Conservation (phyloP, 2,888 invertebrate genomes). For the Charanyca ferruginea region DNA sequence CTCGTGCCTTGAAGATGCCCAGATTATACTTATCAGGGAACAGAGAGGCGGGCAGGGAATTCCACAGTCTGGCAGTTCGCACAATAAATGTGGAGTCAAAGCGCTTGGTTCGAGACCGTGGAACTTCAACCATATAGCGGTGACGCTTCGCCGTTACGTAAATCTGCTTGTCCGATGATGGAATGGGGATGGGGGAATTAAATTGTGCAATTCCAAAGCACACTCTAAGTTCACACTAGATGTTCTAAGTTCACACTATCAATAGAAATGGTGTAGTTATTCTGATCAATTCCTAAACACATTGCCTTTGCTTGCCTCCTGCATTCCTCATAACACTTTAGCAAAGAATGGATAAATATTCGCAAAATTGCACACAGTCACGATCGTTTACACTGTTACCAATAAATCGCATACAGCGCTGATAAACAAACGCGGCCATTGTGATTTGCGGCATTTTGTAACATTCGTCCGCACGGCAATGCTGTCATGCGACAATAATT, state of each 20-base stretch:
- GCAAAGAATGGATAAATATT: conserved; percentile 68
- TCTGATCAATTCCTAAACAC: not conserved
- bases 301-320: conserved; percentile 2
- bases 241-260: not conserved
- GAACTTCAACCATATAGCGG: no score
- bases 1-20: no score
- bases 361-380: conserved; percentile 67
- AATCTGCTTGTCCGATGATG: no score
- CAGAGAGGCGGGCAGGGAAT: no score
- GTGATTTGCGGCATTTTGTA: conserved; percentile 79
- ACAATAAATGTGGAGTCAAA: no score
- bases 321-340: conserved; percentile 48
- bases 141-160: no score
- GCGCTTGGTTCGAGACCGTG: no score
- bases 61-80: no score
- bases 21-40: no score
- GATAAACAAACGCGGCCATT: conserved; percentile 72
- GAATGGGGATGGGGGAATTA: no score
- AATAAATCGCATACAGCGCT: conserved; percentile 67
- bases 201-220: no score
- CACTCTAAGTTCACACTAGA: no score
- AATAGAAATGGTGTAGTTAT: not conserved
- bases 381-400: conserved; percentile 61
- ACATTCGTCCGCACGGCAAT: conserved; percentile 70
- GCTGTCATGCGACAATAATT: conserved; percentile 82